Evolutionary conservation across 2,797 vertebrate genomes (phyloP), one percentile per base, ranked within the genome.

Genomic region (Betta splendens): DNA sequence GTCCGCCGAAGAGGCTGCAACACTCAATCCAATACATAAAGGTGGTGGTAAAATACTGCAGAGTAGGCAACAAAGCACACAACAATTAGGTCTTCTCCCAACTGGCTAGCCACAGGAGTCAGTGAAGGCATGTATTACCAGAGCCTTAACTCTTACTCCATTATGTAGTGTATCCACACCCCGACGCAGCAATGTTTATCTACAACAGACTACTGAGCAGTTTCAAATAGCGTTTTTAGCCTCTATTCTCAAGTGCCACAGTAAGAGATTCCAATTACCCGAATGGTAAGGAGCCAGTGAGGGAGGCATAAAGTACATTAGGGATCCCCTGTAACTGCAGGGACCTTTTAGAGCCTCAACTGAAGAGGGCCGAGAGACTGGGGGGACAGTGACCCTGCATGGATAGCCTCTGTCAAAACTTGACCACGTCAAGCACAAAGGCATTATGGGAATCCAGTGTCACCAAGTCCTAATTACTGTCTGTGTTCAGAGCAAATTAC

Each of bases 381-480:
- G 78, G 59, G 87, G 85, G 83, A 91, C 88, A 83, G 85, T 89
- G 89, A 90, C 88, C 87, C 88, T 82, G 88, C 88, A 91, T 89
- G 88, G 89, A 91, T 89, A 91, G 88, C 88, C 87, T 88, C 88
- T 91, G 89, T 90, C 88, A 84, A 86, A 89, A 90, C 85, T 87
- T 90, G 89, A 89, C 88, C 88, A 89, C 86, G 85, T 89, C 88
- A 89, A 89, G 88, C 89, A 90, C 86, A 91, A 91, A 90, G 87
- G 88, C 89, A 90, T 90, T 90, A 89, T 89, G 87, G 89, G 89
- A 91, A 91, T 89, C 89, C 74, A 87, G 88, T 90, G 89, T 91
- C 89, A 91, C 89, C 88, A 91, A 91, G 85, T 91, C 88, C 88
- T 91, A 90, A 91, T 91, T 91, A 89, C 88, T 89, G 87, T 90